These are phyloP conservation scores for Macquaria ambigua DNA, from an alignment of 2,113 vertebrate species.

Conservation along the genomic window DNA sequence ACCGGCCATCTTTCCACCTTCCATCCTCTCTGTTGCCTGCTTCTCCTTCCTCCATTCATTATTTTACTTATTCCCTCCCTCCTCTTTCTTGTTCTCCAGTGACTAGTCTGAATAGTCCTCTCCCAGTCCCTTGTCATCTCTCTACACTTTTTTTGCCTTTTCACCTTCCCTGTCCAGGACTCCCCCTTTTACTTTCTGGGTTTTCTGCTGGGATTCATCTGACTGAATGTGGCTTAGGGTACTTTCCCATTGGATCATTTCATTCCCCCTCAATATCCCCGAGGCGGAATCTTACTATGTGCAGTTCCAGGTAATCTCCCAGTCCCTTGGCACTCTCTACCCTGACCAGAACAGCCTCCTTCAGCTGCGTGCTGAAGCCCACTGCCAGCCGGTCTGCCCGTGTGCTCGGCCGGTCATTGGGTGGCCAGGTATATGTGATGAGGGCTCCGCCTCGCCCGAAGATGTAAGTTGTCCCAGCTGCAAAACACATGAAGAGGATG, in stretches of 20 bases:
- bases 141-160: not conserved
- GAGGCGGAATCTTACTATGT: slow-evolving; percentile 88
- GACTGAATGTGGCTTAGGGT: not conserved
- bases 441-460: slow-evolving; percentile 94
- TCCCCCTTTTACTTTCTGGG: not conserved
- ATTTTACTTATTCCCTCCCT: not conserved
- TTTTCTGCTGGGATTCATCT: not conserved
- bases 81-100: not conserved
- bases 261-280: not conserved
- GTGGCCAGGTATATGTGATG: slow-evolving; percentile 95
- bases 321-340: slow-evolving; percentile 94
- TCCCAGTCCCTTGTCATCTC: not conserved
- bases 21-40: not conserved
- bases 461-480: slow-evolving; percentile 97
- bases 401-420: slow-evolving; percentile 95
- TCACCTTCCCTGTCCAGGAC: not conserved
- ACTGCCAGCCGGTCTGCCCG: slow-evolving; percentile 95
- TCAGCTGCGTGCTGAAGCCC: slow-evolving; percentile 95
- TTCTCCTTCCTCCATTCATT: not conserved
- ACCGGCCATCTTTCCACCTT: not conserved
- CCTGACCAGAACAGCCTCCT: slow-evolving; percentile 91
- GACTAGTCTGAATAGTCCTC: slow-evolving; percentile 4
- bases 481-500: slow-evolving; percentile 42
- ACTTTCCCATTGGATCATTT: not conserved
- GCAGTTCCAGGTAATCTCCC: slow-evolving; percentile 93